Evolutionary conservation across 2,797 vertebrate genomes (phyloP), one percentile per base, ranked within the genome.

Genomic region (Centropyge bicolor): DNA sequence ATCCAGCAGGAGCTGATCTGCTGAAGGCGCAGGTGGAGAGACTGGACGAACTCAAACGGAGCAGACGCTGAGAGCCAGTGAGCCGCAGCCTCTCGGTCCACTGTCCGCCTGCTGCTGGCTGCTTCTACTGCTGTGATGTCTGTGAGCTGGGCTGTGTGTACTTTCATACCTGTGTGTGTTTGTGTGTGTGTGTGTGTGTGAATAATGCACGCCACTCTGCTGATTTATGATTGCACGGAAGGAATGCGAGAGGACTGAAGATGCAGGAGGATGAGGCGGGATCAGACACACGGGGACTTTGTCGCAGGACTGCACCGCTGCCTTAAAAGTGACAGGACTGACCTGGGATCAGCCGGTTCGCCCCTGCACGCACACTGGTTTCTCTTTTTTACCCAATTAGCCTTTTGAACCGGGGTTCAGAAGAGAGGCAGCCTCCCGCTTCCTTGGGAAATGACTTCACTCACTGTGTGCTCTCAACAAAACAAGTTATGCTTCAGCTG

Each of bases 1-100:
- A 96, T 96, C 24, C 89, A 96, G 89, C 95, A 94, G 74, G 95
- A 95, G 84, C 86, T 96, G 73, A 95, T 96, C 80, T 96, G 94
- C 91, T 96, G 93, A 95, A 41, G 51, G 74, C 40, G 4, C 51
- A n/a, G 65, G 38, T 5, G 54, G 72, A 48, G 49, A 81, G 59
- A 84, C 38, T 51, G 19, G 19, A 20, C 5, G 13, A 35, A 40
- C 48, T 52, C 0, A 2, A 68, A 78, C 9, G 16, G 74, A 73
- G 73, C 72, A 41, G 84, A 89, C 3, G 40, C 77, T 76, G 65
- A 79, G 63, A 76, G 59, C 73, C 82, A 45, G 82, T 2, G 74
- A 76, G 76, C 61, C 76, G 69, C 80, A 71, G 83, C 82, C 76
- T 75, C 51, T 38, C 14, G 70, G 84, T 51, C 70, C 63, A 78